Conservation (phyloP, 2,113 vertebrate species). For the Gadus macrocephalus region DNA sequence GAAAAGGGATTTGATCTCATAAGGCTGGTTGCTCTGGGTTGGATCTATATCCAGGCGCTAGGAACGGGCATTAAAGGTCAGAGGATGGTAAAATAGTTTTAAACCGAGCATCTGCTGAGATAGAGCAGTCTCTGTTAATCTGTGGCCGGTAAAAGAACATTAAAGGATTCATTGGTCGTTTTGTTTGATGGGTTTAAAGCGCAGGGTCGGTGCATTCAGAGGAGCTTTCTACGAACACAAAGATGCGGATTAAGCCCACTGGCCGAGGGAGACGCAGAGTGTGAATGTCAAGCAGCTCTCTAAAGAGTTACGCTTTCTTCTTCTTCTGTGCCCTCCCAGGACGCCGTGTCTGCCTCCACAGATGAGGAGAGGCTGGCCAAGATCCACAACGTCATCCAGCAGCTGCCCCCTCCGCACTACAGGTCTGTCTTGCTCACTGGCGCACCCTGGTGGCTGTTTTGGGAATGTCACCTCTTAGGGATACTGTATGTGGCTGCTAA, state of each 20-base stretch:
- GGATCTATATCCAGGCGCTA: too few relatives aligned
- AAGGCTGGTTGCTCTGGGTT: too few relatives aligned
- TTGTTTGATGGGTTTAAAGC: constrained; percentile 5
- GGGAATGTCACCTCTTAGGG: constrained; percentile 32
- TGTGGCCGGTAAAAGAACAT: too few relatives aligned
- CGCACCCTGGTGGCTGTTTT: constrained; percentile 42
- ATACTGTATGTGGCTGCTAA: too few relatives aligned
- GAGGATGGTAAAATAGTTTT: too few relatives aligned
- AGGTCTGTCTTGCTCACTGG: constrained; percentile 68
- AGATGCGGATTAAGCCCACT: constrained; percentile 42
- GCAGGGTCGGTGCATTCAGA: constrained; percentile 36
- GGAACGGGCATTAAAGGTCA: too few relatives aligned
- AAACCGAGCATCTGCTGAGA: too few relatives aligned
- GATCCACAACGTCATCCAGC: constrained; percentile 97
- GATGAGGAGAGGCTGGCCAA: constrained; percentile 95
- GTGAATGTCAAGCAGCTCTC: too few relatives aligned
- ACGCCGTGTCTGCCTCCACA: constrained; percentile 94
- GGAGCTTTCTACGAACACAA: constrained; percentile 42
- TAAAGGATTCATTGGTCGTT: too few relatives aligned
- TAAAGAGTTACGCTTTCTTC: constrained; percentile 10
- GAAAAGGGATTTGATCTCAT: too few relatives aligned
- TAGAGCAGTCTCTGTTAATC: too few relatives aligned
- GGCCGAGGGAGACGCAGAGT: not conserved
- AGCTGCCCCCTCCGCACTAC: constrained; percentile 96
- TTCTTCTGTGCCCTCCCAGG: constrained; percentile 65